Evolutionary conservation across 2,888 invertebrate genomes (phyloP).

Genomic region (Caenorhabditis doughertyi): DNA sequence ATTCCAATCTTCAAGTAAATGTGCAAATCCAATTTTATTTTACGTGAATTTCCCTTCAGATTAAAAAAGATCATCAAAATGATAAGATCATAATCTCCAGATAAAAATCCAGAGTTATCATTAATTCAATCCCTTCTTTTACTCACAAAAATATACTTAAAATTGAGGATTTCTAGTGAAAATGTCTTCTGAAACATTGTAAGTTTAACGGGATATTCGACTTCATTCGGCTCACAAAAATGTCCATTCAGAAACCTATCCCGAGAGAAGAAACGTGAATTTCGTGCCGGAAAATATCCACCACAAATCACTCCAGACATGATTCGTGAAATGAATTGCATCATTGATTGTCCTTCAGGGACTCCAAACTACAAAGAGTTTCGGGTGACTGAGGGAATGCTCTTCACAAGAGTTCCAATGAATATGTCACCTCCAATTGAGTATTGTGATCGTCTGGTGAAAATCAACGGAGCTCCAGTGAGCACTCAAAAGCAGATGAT

Average conservation of each 20-base stretch:
- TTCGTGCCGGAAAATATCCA: conserved; percentile 50
- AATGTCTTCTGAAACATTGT: conserved; percentile 1
- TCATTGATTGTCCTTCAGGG: conserved; percentile 36
- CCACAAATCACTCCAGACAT: conserved; percentile 53
- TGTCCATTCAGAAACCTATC: conserved; percentile 9
- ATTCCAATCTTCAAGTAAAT: too few relatives aligned
- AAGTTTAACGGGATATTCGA: neutral
- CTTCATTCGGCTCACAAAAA: neutral
- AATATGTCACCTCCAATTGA: conserved; percentile 58
- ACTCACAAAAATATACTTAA: too few relatives aligned
- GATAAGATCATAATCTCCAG: too few relatives aligned
- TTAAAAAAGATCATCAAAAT: too few relatives aligned
- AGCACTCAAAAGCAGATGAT: conserved; percentile 15
- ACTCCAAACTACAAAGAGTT: conserved; percentile 41
- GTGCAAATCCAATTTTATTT: too few relatives aligned
- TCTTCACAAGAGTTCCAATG: conserved; percentile 40
- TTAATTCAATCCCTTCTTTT: too few relatives aligned
- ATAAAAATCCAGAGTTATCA: too few relatives aligned
- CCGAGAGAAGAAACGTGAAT: conserved; percentile 23
- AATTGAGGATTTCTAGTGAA: too few relatives aligned
- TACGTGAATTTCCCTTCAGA: too few relatives aligned
- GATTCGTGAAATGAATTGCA: conserved; percentile 30
- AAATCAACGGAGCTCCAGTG: conserved; percentile 34
- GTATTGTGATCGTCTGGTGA: conserved; percentile 51
- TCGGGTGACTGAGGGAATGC: conserved; percentile 51